These are phyloP conservation scores for Digitonthophagus gazella DNA, from an alignment of 2,888 invertebrate genomes.

Conservation along the genomic window DNA sequence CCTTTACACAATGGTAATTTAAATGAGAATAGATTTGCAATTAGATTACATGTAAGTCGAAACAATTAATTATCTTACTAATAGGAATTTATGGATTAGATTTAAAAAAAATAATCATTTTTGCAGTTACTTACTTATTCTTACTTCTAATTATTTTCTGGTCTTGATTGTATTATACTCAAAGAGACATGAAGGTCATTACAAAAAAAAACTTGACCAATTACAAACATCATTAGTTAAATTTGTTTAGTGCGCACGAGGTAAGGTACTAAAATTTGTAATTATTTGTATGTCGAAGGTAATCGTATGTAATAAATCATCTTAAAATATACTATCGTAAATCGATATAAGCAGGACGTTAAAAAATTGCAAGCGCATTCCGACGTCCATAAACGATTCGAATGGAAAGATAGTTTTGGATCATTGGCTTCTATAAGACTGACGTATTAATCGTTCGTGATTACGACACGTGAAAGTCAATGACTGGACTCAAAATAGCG, in stretches of 20 bases:
- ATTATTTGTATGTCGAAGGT: no score
- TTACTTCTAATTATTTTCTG: no score
- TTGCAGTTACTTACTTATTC: background rate
- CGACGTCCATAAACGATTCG: background rate
- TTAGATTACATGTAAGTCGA: background rate
- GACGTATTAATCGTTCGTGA: background rate
- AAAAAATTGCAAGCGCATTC: background rate
- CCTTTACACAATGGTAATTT: background rate
- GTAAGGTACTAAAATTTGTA: no score
- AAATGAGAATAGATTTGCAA: background rate
- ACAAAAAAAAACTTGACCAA: background rate
- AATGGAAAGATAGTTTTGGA: background rate
- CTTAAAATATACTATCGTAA: no score
- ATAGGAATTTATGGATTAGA: background rate
- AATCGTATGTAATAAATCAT: no score
- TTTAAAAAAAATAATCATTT: background rate
- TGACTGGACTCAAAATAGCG: background rate
- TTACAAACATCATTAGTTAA: background rate
- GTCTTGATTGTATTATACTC: no score
- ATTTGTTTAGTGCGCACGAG: background rate
- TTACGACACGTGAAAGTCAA: background rate
- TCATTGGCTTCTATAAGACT: background rate
- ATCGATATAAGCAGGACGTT: no score
- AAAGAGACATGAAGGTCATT: background rate
- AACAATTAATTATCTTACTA: background rate